Evolutionary conservation across 2,888 invertebrate genomes (phyloP).

Genomic region (Trichogramma evanescens): DNA sequence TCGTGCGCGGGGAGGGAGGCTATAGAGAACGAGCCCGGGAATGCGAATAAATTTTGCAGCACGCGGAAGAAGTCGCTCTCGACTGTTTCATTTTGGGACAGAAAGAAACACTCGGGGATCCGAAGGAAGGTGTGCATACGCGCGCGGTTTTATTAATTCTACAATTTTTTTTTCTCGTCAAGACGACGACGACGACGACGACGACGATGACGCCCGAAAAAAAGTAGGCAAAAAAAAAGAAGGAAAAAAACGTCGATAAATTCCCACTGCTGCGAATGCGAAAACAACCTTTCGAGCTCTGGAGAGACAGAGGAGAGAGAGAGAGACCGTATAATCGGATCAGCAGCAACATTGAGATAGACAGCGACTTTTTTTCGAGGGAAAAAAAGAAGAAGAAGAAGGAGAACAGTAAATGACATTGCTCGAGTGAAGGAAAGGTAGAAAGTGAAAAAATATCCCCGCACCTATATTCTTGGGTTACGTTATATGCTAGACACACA

Average conservation of each 20-base stretch:
- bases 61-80: slow-evolving; percentile 15
- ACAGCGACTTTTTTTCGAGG: slow-evolving; percentile 9
- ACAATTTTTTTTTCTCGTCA: slow-evolving; percentile 3
- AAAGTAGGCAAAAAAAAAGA: not conserved
- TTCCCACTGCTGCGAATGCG: slow-evolving; percentile 13
- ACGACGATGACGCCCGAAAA: too few relatives aligned
- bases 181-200: too few relatives aligned
- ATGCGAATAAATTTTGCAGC: slow-evolving; percentile 18
- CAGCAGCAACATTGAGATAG: slow-evolving; percentile 16
- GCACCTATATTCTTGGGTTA: too few relatives aligned
- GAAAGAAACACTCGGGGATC: too few relatives aligned
- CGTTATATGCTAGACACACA: too few relatives aligned
- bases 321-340: slow-evolving; percentile 30
- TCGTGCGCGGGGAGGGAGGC: too few relatives aligned
- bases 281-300: slow-evolving; percentile 6
- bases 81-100: slow-evolving; percentile 11
- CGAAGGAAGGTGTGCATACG: too few relatives aligned
- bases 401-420: slow-evolving; percentile 4
- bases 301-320: not conserved
- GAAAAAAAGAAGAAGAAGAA: slow-evolving; percentile 2
- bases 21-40: not conserved
- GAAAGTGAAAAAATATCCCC: slow-evolving; percentile 12
- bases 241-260: slow-evolving; percentile 19
- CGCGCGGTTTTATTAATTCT: slow-evolving; percentile 18
- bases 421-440: slow-evolving; percentile 16